A percentile compares a stretch with the other conserved stretches of the same genome.
phyloP scores from a whole-genome alignment of 2,797 vertebrate genomes.

The Remorina albescens region DNA sequence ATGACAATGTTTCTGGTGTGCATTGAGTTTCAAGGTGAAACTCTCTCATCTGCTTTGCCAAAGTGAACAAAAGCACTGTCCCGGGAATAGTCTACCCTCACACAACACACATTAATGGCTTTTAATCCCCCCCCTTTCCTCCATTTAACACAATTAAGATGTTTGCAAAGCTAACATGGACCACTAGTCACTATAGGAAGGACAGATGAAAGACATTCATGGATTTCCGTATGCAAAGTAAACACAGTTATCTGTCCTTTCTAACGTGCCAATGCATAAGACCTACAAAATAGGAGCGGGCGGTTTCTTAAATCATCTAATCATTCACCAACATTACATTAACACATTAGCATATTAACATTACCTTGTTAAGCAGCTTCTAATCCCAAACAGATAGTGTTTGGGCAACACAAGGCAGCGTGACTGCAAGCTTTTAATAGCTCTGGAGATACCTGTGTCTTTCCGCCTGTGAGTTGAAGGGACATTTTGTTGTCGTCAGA shows the following conservation, averaged over 20 bases:
- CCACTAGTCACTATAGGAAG: conserved; percentile 81
- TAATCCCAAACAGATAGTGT: conserved; percentile 71
- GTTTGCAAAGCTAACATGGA: conserved; percentile 86
- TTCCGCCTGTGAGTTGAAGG: conserved; percentile 48
- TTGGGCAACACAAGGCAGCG: conserved; percentile 33
- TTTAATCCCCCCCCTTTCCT: conserved; percentile 83
- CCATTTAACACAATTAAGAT: conserved; percentile 88
- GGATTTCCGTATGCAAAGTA: conserved; percentile 81
- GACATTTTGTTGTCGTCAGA: conserved; percentile 71
- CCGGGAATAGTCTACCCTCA: conserved; percentile 79
- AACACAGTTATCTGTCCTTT: conserved; percentile 75
- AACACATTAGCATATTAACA: conserved; percentile 73
- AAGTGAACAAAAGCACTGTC: conserved; percentile 85
- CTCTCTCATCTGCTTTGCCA: conserved; percentile 78
- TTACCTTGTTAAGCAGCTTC: conserved; percentile 66
- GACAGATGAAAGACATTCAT: conserved; percentile 81
- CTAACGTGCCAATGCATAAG: conserved; percentile 60
- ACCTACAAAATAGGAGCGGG: conserved; percentile 70
- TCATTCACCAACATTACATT: conserved; percentile 74
- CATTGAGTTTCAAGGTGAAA: conserved; percentile 87
- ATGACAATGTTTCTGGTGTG: conserved; percentile 80
- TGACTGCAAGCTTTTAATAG: conserved; percentile 57
- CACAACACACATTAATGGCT: conserved; percentile 84
- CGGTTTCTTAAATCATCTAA: conserved; percentile 70
- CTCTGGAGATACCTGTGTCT: conserved; percentile 70